Evolutionary conservation across 2,888 invertebrate genomes (phyloP).

Genomic region (Melanotus villosus): DNA sequence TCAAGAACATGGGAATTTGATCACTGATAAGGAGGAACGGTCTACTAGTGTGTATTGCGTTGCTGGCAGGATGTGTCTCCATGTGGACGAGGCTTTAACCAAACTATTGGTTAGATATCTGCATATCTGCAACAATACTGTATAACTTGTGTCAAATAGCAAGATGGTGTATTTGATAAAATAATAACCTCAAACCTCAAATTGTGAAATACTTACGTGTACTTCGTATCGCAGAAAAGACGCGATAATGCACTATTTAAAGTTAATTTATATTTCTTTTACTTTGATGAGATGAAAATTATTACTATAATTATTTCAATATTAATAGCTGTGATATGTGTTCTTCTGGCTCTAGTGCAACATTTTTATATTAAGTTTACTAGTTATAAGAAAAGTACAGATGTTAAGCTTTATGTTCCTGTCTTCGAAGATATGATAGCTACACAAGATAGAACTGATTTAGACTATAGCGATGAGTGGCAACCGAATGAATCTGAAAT

Average conservation of each 20-base stretch:
- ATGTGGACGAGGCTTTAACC: too few species aligned
- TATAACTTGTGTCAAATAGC: too few species aligned
- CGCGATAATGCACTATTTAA: slow-evolving; percentile 32
- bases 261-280: slow-evolving; percentile 15
- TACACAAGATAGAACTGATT: slow-evolving; percentile 56
- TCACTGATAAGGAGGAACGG: too few species aligned
- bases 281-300: slow-evolving; percentile 48
- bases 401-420: slow-evolving; percentile 59
- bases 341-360: slow-evolving; percentile 63
- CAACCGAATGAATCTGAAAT: slow-evolving; percentile 56
- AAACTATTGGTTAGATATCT: too few species aligned
- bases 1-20: too few species aligned
- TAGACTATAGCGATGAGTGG: slow-evolving; percentile 42
- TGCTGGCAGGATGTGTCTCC: too few species aligned
- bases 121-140: too few species aligned
- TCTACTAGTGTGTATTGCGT: too few species aligned
- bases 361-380: slow-evolving; percentile 62
- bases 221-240: slow-evolving; percentile 1
- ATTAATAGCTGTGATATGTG: slow-evolving; percentile 65
- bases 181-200: slow-evolving; percentile 19
- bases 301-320: slow-evolving; percentile 59
- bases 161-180: neutral
- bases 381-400: slow-evolving; percentile 53
- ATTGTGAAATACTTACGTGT: slow-evolving; percentile 31
- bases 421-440: slow-evolving; percentile 66